phyloP scores from a whole-genome alignment of 2,797 vertebrate genomes.

The Pempheris klunzingeri region DNA sequence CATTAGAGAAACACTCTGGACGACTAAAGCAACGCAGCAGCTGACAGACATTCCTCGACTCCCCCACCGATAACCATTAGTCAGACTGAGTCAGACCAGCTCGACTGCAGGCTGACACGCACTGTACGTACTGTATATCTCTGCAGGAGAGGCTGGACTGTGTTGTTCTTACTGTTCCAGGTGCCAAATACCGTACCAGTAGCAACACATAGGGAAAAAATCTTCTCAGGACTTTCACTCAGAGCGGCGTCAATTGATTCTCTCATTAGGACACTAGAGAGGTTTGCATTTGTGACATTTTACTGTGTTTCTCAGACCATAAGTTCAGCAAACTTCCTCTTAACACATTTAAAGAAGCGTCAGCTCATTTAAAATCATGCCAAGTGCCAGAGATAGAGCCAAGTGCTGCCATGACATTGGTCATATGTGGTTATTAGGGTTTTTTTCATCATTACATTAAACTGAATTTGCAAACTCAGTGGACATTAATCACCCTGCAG shows the following conservation, averaged over 20 bases:
- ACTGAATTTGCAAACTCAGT: background rate
- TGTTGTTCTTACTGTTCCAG: slow-evolving; percentile 9
- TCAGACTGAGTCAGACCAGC: slow-evolving; percentile 33
- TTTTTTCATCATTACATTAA: background rate
- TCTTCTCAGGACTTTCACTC: background rate
- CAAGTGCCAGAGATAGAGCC: background rate
- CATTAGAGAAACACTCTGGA: background rate
- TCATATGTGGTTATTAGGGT: background rate
- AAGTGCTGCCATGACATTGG: background rate
- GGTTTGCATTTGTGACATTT: too few species aligned
- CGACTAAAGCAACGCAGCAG: slow-evolving; percentile 9
- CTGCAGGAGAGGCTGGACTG: background rate
- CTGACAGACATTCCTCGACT: slow-evolving; percentile 17
- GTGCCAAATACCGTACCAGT: background rate
- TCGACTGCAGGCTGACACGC: slow-evolving; percentile 7
- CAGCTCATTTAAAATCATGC: slow-evolving; percentile 1
- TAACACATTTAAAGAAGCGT: too few species aligned
- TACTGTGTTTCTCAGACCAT: background rate
- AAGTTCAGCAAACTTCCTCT: background rate
- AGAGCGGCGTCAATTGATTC: background rate
- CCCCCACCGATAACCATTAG: slow-evolving; percentile 33
- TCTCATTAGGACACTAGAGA: background rate
- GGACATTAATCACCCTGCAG: background rate
- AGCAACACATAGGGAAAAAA: slow-evolving; percentile 1
- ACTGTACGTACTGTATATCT: background rate